Conservation (phyloP, 2,113 vertebrate genomes). For the Myrmecophaga tridactyla region DNA sequence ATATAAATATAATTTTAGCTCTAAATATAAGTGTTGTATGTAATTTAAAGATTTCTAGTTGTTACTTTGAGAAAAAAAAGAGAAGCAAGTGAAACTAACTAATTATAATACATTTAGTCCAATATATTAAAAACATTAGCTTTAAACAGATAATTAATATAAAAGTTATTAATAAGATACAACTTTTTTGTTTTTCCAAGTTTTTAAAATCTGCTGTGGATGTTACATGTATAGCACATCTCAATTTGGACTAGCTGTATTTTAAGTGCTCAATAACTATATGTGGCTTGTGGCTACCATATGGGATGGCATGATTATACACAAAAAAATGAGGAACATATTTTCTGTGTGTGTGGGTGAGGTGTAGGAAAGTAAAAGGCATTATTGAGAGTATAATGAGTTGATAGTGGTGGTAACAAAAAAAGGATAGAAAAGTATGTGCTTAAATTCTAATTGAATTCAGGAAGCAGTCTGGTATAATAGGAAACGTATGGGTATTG, state of each 20-base stretch:
- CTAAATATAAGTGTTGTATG: background rate
- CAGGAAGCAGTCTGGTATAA: background rate
- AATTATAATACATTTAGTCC: background rate
- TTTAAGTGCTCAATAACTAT: background rate
- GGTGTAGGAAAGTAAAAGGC: background rate
- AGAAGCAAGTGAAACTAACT: no score
- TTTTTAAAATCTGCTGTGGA: background rate
- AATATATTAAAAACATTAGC: background rate
- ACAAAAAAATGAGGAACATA: background rate
- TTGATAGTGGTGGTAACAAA: background rate
- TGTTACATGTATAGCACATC: no score
- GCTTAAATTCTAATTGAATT: background rate
- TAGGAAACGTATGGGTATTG: background rate
- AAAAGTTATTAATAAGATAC: no score
- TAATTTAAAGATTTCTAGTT: background rate
- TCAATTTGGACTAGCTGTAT: background rate
- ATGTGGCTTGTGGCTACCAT: background rate
- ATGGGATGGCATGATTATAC: background rate
- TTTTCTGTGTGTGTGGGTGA: background rate
- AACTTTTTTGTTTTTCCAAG: background rate
- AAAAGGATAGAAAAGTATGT: background rate
- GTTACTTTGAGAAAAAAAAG: slow-evolving; percentile 12
- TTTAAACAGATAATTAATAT: background rate
- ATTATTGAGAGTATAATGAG: background rate
- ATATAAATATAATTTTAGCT: background rate